phyloP scores from a whole-genome alignment of 1,140 invertebrate genomes.

The Caenorhabditis latens region DNA sequence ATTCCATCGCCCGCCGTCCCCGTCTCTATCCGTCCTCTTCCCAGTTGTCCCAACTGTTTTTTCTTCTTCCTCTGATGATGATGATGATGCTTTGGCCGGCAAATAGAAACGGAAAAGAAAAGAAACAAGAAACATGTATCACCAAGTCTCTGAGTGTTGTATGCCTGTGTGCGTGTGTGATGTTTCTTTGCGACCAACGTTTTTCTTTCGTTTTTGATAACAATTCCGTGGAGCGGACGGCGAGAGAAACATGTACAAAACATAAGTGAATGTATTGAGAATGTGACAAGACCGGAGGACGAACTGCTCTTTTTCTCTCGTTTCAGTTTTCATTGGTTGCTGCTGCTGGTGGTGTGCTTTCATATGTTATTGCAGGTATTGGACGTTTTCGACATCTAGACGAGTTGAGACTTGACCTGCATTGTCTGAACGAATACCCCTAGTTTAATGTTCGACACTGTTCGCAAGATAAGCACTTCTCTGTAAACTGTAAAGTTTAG shows the following conservation, averaged over 20 bases:
- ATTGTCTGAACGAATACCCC: background rate
- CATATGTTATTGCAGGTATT: constrained; percentile 22
- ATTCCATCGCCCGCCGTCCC: background rate
- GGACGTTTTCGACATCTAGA: background rate
- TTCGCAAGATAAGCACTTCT: no score
- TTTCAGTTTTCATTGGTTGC: background rate
- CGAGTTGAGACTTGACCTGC: background rate
- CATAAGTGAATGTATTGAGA: constrained; percentile 50
- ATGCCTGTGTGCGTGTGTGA: background rate
- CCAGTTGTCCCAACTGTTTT: background rate
- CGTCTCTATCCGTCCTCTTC: background rate
- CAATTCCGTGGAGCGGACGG: constrained; percentile 37
- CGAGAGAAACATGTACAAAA: constrained; percentile 42
- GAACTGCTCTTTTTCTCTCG: constrained; percentile 21
- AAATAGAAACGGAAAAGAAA: background rate
- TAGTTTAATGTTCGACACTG: background rate
- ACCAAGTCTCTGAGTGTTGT: constrained; percentile 9
- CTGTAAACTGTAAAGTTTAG: no score
- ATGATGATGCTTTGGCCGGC: constrained; percentile 33
- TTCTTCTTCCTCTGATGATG: constrained; percentile 1
- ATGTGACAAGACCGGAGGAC: constrained; percentile 21
- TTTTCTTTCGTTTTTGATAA: constrained; percentile 32
- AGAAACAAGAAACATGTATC: constrained; percentile 11
- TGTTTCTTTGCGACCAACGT: background rate
- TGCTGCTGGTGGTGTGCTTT: background rate